These are phyloP conservation scores for Platypus cylindrus DNA, from an alignment of 2,888 invertebrate genomes.

Conservation along the genomic window DNA sequence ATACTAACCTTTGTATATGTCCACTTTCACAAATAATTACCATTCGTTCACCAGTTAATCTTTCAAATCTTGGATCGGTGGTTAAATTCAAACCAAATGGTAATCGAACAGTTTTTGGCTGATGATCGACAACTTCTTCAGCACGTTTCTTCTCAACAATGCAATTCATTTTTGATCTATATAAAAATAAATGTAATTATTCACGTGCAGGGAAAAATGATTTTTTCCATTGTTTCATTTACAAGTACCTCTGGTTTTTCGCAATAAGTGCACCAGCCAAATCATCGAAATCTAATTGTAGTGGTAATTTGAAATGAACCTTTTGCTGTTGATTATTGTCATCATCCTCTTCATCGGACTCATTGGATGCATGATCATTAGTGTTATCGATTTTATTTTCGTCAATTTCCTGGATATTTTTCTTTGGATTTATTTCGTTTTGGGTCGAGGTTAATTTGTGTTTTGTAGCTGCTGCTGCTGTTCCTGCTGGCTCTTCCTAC, in stretches of 20 bases:
- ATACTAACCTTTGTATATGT: conserved; percentile 44
- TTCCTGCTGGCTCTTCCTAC: too few relatives aligned
- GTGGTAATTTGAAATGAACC: conserved; percentile 58
- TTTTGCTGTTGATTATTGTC: too few relatives aligned
- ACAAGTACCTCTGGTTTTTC: conserved; percentile 10
- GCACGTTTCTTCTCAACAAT: conserved; percentile 75
- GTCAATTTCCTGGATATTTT: conserved; percentile 28
- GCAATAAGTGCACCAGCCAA: conserved; percentile 49
- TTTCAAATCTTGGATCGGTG: conserved; percentile 59
- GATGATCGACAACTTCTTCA: conserved; percentile 71
- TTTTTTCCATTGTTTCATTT: not conserved
- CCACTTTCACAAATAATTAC: conserved; percentile 82
- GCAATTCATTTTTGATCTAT: conserved; percentile 71
- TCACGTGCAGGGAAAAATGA: not conserved
- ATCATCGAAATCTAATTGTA: conserved; percentile 73
- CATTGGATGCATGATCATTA: conserved; percentile 42
- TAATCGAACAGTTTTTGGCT: conserved; percentile 48
- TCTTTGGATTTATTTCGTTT: too few relatives aligned
- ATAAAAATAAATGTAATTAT: not conserved
- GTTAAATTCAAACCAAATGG: conserved; percentile 56
- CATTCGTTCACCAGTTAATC: conserved; percentile 72
- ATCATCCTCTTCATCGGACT: conserved; percentile 46
- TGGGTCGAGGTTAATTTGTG: too few relatives aligned
- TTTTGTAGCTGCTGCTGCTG: too few relatives aligned
- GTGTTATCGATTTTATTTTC: conserved; percentile 27